phyloP scores from a whole-genome alignment of 35 echinoderm and acorn worm species.

The Heliocidaris erythrogramma region DNA sequence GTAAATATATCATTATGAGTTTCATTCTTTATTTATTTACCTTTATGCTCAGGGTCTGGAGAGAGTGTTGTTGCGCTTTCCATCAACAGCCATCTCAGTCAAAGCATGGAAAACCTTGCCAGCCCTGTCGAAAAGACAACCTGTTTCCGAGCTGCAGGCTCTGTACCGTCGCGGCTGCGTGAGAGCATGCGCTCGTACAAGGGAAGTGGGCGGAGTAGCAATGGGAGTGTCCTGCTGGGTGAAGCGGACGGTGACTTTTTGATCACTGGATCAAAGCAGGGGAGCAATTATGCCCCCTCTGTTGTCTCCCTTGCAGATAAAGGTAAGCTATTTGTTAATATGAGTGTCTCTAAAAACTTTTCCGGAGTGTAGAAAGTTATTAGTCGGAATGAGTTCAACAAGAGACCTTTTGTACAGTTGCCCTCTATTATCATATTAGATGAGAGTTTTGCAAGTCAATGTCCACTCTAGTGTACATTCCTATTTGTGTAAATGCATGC shows the following conservation, averaged over 20 bases:
- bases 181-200: conserved; percentile 89
- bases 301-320: not conserved
- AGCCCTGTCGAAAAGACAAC: not conserved
- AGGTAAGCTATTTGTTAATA: not conserved
- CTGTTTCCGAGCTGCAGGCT: conserved; percentile 56
- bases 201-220: conserved; percentile 37
- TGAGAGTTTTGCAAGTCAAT: too few relatives aligned
- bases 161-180: conserved; percentile 57
- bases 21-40: not conserved
- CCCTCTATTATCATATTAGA: too few relatives aligned
- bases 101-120: conserved; percentile 61
- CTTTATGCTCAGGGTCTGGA: not conserved
- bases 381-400: too few relatives aligned
- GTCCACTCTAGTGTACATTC: too few relatives aligned
- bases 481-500: too few relatives aligned
- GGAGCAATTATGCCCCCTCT: conserved; percentile 27
- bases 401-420: too few relatives aligned
- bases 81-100: conserved; percentile 51
- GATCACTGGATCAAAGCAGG: conserved; percentile 45
- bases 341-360: not conserved
- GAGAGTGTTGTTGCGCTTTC: conserved; percentile 58
- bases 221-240: conserved; percentile 59
- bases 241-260: conserved; percentile 47
- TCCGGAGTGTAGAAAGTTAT: too few relatives aligned
- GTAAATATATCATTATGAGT: not conserved